Evolutionary conservation across 2,888 invertebrate genomes (phyloP), one percentile per base, ranked within the genome.

Genomic region (Formica aserva): DNA sequence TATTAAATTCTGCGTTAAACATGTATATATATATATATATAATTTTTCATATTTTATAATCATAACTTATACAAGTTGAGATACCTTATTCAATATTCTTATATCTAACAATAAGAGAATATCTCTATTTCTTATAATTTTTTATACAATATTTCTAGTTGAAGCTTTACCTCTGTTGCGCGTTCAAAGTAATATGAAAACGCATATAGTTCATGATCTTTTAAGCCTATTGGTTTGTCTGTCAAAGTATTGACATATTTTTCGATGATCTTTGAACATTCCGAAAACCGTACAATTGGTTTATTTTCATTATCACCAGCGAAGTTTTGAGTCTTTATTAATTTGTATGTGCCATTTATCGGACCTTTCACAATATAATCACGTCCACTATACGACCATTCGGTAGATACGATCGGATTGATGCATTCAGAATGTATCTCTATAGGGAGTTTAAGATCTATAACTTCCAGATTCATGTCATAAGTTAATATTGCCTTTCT

Each of bases 111-210:
- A 26, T 26, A 26, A 55, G n/a, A 60, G 22, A 32, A 63, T 45
- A 48, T 55, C 22, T 57, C 2, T 15, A 22, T 22, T 22, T 22
- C 22, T 22, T 22, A 22, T 22, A 22, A 22, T 22, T 22, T 22
- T 22, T 22, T 22, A 22, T 22, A 22, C 22, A 22, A 22, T 22
- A 22, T 18, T 38, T 38, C 9, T 26, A 2, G 15, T 74, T 15
- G 0, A 52, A 26, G 41, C 29, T 38, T 88, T 88, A 97, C 97
- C 94, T 99, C 99, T 0, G 97, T 97, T 4, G 98, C 98, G 83
- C 98, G 96, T 93, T 99, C 99, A 94, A 97, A 99, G 95, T 98
- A 99, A 95, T 99, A 99, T 92, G 98, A 98, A 95, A 99, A 98
- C 18, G 98, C 98, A 89, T 97, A 97, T 77, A 98, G 96, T 45